Evolutionary conservation across 92 coral and sea anemone genomes (phyloP).

Genomic region (Parazoanthus darwini): DNA sequence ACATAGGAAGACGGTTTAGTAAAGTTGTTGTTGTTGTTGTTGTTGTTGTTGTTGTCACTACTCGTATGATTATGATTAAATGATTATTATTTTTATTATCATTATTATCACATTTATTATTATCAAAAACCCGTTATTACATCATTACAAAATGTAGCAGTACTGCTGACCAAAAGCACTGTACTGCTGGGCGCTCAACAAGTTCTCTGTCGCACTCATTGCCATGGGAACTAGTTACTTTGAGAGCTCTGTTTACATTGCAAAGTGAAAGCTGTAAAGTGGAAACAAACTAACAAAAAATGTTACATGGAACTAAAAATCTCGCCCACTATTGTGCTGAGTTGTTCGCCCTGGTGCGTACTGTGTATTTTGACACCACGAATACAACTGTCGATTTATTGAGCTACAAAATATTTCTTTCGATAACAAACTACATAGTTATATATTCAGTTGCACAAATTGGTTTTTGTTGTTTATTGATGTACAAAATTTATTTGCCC

Average conservation of each 20-base stretch:
- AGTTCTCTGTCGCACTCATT: background rate
- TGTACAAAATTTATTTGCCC: no score
- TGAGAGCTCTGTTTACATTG: background rate
- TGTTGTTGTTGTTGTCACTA: no score
- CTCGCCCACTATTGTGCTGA: background rate
- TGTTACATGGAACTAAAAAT: background rate
- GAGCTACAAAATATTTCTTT: background rate
- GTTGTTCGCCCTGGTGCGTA: background rate
- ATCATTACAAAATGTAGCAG: background rate
- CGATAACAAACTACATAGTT: no score
- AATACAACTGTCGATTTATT: background rate
- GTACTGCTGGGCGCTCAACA: background rate
- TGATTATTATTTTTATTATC: no score
- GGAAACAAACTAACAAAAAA: background rate
- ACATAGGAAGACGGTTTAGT: no score
- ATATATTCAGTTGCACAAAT: background rate
- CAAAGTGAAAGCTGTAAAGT: background rate
- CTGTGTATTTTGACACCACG: no score
- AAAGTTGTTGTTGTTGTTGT: no score
- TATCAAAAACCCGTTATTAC: background rate
- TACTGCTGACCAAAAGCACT: background rate
- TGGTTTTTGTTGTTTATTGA: background rate
- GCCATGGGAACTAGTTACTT: background rate
- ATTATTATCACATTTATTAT: background rate
- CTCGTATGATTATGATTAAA: no score